phyloP scores from a whole-genome alignment of 2,888 invertebrate genomes.

The Lapara coniferarum region DNA sequence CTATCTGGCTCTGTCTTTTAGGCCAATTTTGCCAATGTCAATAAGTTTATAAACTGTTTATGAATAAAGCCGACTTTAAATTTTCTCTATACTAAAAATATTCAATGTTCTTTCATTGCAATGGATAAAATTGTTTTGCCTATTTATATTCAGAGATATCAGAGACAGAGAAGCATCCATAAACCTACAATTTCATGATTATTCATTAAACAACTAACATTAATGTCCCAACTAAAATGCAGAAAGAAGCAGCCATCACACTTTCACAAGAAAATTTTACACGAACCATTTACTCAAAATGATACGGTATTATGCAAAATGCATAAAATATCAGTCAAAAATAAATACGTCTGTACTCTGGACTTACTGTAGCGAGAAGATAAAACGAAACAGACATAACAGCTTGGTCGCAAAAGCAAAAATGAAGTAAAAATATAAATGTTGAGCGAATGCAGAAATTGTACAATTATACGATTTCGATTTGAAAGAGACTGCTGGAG shows the following conservation, averaged over 20 bases:
- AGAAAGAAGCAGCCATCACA: background rate
- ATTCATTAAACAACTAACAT: conserved; percentile 6
- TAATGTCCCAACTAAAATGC: background rate
- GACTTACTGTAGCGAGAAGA: background rate
- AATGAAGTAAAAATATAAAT: conserved; percentile 6
- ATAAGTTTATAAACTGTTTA: no score
- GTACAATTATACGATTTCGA: background rate
- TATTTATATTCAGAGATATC: background rate
- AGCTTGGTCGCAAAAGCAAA: background rate
- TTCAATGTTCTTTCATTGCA: no score
- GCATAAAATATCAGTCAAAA: conserved; percentile 29
- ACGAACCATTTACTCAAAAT: conserved; percentile 12
- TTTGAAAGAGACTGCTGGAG: background rate
- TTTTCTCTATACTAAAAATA: no score
- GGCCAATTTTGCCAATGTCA: no score
- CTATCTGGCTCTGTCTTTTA: no score
- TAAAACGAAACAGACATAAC: conserved; percentile 4
- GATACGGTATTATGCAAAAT: conserved; percentile 21
- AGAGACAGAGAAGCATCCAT: background rate
- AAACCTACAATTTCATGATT: background rate
- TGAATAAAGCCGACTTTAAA: no score
- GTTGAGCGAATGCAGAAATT: background rate
- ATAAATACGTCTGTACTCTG: conserved; percentile 7
- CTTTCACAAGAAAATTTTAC: background rate
- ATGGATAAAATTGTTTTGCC: no score